These are phyloP conservation scores for Hypomecis atomaria DNA, from an alignment of 2,888 invertebrate species.

Conservation along the genomic window DNA sequence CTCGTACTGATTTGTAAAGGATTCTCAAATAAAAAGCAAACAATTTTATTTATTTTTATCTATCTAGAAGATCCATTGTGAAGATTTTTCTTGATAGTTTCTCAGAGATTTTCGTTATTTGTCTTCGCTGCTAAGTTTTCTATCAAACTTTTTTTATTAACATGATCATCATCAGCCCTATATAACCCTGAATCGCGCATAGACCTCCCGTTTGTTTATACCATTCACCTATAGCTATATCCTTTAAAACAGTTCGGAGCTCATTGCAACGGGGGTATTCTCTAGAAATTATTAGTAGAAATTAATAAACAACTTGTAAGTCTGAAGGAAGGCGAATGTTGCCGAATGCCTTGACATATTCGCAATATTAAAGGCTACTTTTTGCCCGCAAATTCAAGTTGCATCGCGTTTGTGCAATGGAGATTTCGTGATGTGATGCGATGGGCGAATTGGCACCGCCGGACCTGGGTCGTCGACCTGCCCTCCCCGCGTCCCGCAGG, in stretches of 20 bases:
- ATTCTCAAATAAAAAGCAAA: conserved; percentile 20
- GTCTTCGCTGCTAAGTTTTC: neutral
- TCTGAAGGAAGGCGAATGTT: conserved; percentile 14
- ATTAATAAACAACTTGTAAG: neutral
- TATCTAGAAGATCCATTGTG: conserved; percentile 4
- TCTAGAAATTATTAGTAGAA: no score
- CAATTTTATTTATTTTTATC: conserved; percentile 8
- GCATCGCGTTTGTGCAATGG: conserved; percentile 70
- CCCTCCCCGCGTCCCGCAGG: conserved; percentile 55
- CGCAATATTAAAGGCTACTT: conserved; percentile 51
- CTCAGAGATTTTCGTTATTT: neutral
- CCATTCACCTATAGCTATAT: no score
- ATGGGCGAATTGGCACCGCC: conserved; percentile 81
- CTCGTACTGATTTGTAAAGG: conserved; percentile 5
- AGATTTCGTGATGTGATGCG: conserved; percentile 78
- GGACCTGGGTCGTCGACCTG: conserved; percentile 79
- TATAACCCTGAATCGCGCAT: no score
- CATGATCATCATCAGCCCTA: no score
- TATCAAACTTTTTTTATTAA: neutral
- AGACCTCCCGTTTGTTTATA: no score
- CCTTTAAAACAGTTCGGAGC: no score
- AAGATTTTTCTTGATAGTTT: conserved; percentile 27
- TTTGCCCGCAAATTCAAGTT: conserved; percentile 55
- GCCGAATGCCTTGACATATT: conserved; percentile 60
- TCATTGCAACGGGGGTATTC: no score